These are phyloP conservation scores for Microtus pennsylvanicus DNA, from an alignment of 2,113 vertebrate species.

Conservation along the genomic window DNA sequence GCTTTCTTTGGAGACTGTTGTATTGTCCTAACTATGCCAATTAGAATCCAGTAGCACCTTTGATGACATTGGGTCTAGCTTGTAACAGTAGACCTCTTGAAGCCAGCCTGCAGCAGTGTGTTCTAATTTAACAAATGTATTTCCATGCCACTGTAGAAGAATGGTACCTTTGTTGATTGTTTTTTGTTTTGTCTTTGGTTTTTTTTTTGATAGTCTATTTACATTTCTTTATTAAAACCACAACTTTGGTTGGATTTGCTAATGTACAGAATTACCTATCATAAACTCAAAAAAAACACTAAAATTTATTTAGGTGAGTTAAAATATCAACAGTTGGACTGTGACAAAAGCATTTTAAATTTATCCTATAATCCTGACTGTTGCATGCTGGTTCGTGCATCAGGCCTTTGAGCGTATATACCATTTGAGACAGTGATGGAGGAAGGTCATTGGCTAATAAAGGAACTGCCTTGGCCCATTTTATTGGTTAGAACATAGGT, in stretches of 20 bases:
- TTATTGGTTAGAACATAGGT: too few relatives aligned
- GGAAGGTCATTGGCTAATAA: too few relatives aligned
- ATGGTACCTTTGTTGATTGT: not conserved
- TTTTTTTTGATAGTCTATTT: slow-evolving; percentile 14
- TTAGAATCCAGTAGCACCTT: not conserved
- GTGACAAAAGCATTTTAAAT: not conserved
- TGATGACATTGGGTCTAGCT: not conserved
- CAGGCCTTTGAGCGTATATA: not conserved
- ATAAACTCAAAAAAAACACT: not conserved
- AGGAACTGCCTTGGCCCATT: too few relatives aligned
- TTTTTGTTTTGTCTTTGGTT: not conserved
- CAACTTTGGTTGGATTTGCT: slow-evolving; percentile 24
- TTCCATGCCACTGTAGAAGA: not conserved
- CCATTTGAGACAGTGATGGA: not conserved
- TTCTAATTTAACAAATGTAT: slow-evolving; percentile 3
- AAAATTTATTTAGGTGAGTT: not conserved
- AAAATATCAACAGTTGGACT: not conserved
- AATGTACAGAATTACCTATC: not conserved
- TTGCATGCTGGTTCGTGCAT: not conserved
- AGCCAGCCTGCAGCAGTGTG: not conserved
- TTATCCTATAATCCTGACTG: not conserved
- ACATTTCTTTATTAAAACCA: slow-evolving; percentile 11
- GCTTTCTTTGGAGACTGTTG: not conserved
- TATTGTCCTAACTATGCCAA: not conserved
- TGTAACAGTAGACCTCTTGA: not conserved